Conservation (phyloP, 2,888 invertebrate species). For the Eurois occulta region DNA sequence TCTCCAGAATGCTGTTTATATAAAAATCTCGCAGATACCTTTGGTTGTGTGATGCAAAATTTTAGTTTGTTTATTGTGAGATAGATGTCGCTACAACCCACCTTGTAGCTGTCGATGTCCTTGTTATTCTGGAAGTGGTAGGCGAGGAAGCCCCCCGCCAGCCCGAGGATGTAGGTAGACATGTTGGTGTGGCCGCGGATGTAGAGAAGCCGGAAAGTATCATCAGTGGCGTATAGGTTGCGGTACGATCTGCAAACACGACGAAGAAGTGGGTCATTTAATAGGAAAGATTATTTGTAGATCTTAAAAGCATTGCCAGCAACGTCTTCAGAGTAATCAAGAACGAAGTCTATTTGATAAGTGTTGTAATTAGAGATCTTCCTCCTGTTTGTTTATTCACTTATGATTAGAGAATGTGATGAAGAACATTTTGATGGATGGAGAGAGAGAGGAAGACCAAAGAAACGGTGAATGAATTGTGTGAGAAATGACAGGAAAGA, state of each 20-base stretch:
- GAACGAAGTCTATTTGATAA: neutral
- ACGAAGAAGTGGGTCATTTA: neutral
- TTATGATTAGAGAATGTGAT: neutral
- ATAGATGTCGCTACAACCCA: conserved; percentile 50
- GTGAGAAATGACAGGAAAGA: neutral
- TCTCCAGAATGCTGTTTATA: neutral
- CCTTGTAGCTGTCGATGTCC: conserved; percentile 77
- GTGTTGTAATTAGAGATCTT: neutral
- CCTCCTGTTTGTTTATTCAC: neutral
- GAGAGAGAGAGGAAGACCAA: neutral
- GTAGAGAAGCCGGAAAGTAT: conserved; percentile 83
- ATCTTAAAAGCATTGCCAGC: neutral
- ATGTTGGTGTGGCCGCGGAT: conserved; percentile 85
- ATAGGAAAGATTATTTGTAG: neutral
- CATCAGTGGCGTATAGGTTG: conserved; percentile 75
- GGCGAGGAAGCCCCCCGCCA: conserved; percentile 82
- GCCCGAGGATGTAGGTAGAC: conserved; percentile 82
- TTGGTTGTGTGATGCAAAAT: neutral
- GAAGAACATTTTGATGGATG: neutral
- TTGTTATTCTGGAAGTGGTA: conserved; percentile 79
- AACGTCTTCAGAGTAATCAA: neutral
- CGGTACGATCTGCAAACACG: conserved; percentile 76
- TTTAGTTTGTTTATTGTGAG: neutral
- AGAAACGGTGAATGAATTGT: neutral
- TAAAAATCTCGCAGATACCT: neutral